phyloP scores from a whole-genome alignment of 2,113 vertebrate genomes.

The Clupea harengus region DNA sequence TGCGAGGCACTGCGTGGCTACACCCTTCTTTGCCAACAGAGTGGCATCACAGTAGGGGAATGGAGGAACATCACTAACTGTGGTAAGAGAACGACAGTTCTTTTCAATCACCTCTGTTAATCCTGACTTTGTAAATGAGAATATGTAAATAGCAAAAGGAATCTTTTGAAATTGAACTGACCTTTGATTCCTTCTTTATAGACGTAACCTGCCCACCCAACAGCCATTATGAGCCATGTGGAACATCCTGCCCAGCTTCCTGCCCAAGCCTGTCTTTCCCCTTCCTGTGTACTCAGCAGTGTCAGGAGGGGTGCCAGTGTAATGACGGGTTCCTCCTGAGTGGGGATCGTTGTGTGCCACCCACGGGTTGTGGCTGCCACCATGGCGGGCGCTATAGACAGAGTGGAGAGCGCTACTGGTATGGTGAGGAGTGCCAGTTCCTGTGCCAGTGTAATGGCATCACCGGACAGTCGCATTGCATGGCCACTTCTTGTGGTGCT shows the following conservation, averaged over 20 bases:
- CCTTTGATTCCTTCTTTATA: conserved; percentile 26
- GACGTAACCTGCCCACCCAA: conserved; percentile 56
- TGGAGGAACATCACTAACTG: conserved; percentile 65
- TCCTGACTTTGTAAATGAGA: not conserved
- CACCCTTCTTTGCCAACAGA: conserved; percentile 58
- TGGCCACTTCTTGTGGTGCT: conserved; percentile 29
- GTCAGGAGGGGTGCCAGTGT: conserved; percentile 70
- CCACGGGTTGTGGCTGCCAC: conserved; percentile 63
- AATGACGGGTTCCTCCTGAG: conserved; percentile 60
- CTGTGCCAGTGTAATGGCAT: conserved; percentile 48
- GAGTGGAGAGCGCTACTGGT: conserved; percentile 56
- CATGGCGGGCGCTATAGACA: conserved; percentile 56
- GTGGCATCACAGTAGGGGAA: conserved; percentile 25
- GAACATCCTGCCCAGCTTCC: conserved; percentile 57
- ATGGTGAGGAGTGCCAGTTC: conserved; percentile 41
- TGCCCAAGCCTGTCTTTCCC: conserved; percentile 67
- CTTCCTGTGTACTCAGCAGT: conserved; percentile 53
- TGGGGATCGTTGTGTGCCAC: conserved; percentile 59
- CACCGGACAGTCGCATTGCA: conserved; percentile 21
- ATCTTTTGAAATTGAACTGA: not conserved
- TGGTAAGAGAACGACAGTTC: conserved; percentile 46
- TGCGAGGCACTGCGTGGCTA: conserved; percentile 56
- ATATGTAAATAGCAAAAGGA: not conserved
- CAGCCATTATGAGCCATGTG: conserved; percentile 66
- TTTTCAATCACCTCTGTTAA: too few species aligned